Conservation (phyloP, 2,888 invertebrate genomes). For the Cheilosia vulpina region DNA sequence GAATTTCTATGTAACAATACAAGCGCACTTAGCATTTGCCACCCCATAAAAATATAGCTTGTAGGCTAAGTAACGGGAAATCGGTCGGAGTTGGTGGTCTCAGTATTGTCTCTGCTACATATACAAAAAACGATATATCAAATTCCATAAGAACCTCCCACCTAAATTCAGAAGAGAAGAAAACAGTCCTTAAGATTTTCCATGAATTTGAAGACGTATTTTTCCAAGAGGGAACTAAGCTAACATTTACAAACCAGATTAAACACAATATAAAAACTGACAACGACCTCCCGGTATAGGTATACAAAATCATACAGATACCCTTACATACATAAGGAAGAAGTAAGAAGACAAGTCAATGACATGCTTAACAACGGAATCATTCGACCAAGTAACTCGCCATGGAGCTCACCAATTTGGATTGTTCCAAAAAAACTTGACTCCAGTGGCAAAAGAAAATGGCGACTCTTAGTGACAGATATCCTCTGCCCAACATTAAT, state of each 20-base stretch:
- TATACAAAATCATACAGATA: conserved; percentile 21
- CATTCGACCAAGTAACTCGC: no score
- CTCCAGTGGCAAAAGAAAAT: background rate
- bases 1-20: no score
- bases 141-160: background rate
- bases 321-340: conserved; percentile 1
- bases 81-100: no score
- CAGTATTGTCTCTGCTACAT: no score
- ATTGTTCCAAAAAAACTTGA: conserved; percentile 7
- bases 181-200: background rate
- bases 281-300: background rate
- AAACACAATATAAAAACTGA: conserved; percentile 10
- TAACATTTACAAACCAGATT: conserved; percentile 8
- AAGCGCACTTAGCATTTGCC: no score
- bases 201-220: conserved; percentile 1
- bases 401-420: no score
- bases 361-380: no score
- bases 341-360: background rate
- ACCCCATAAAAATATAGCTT: no score
- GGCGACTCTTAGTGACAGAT: background rate
- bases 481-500: no score
- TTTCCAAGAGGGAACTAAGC: conserved; percentile 16
- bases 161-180: background rate
- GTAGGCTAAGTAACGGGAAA: no score
- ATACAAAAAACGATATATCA: background rate